A percentile compares a stretch with the other conserved stretches of the same genome.
These are phyloP conservation scores for Ceratina calcarata DNA, from an alignment of 1,140 invertebrate species.

Conservation along the genomic window DNA sequence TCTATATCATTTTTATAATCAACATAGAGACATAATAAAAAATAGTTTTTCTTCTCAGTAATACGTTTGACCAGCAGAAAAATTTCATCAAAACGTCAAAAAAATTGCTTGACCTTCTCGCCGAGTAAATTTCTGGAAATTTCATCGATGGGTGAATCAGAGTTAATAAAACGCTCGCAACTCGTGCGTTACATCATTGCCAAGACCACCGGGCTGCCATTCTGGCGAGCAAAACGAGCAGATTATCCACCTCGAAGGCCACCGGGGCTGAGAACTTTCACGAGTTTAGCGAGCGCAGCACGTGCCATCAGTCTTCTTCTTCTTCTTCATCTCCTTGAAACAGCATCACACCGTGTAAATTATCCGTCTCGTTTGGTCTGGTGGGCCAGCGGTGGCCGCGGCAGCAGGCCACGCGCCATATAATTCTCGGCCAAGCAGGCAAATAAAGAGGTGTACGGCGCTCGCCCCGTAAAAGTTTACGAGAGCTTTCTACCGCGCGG, in stretches of 20 bases:
- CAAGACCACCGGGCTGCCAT: too few species aligned
- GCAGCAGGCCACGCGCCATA: conserved; percentile 58
- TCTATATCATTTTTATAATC: too few species aligned
- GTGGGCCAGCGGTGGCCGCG: neutral
- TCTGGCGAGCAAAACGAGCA: neutral
- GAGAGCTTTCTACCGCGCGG: conserved; percentile 39
- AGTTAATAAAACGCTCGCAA: too few species aligned
- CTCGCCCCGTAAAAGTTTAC: conserved; percentile 43
- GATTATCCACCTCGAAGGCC: conserved; percentile 19
- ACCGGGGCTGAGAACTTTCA: neutral
- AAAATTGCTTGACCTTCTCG: too few species aligned
- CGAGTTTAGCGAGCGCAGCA: neutral
- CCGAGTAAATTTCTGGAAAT: too few species aligned
- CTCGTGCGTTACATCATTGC: too few species aligned
- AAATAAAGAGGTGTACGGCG: conserved; percentile 40
- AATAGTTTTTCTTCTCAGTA: too few species aligned
- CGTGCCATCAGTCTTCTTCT: neutral
- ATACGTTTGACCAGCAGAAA: too few species aligned
- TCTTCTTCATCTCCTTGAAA: neutral
- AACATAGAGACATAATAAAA: too few species aligned
- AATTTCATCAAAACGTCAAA: too few species aligned
- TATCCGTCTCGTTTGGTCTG: conserved; percentile 28
- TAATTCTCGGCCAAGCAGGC: conserved; percentile 48
- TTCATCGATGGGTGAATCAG: too few species aligned
- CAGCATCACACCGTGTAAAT: conserved; percentile 32